Evolutionary conservation across 2,797 vertebrate genomes (phyloP), one percentile per base, ranked within the genome.

Genomic region (Amphiprion clarkii): DNA sequence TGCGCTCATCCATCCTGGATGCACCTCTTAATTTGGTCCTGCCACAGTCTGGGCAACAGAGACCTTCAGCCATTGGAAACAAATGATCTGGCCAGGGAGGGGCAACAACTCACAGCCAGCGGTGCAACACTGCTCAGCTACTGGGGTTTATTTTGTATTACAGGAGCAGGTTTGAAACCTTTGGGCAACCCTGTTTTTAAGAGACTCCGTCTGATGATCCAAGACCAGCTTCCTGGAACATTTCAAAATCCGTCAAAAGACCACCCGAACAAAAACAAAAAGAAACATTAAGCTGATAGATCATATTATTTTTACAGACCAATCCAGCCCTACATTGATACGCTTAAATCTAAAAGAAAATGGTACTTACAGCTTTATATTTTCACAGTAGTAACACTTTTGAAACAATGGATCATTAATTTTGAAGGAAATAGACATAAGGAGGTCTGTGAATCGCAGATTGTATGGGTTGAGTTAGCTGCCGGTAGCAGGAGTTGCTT

Each of bases 11-110:
- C 92, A 94, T 95, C 93, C 88, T 84, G 87, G 67, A 82, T 91
- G 88, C 86, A 92, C 89, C 95, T 95, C 95, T 96, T 95, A 93
- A 95, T 96, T 94, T 93, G 92, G 88, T 86, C 87, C 94, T 91
- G 93, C 93, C 88, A 84, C 79, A 78, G 74, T 86, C 84, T 86
- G 86, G 89, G 87, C 93, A 94, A 94, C 94, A 87, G 88, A 95
- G 94, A 94, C 94, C 94, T 96, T 95, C 94, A 94, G 89, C 91
- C 76, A 87, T 83, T 80, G 82, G 90, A 93, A 95, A 95, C 91
- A 95, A 95, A 95, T 96, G 94, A 94, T 91, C 83, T 87, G 79
- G 87, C 81, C 88, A 67, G 78, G 77, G 85, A 91, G 86, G 88
- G 92, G 86, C 91, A 92, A 95, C 94, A 94, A 94, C 90, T 95